phyloP scores from a whole-genome alignment of 2,797 vertebrate species.

The Hapalemur alaotrensis region DNA sequence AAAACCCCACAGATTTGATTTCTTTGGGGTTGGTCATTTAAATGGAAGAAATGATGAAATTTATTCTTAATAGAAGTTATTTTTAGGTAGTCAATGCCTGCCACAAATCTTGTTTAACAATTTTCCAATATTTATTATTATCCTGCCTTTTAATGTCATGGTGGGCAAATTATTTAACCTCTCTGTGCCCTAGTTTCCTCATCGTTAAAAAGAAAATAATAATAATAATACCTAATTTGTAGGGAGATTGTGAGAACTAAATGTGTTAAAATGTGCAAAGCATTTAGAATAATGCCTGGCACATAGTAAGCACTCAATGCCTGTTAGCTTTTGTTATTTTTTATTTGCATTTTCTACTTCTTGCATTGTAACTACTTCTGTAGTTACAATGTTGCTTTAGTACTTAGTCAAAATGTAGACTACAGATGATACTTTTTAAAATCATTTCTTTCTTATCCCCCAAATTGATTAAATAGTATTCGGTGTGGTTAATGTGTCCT shows the following conservation, averaged over 20 bases:
- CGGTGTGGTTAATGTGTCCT: background rate
- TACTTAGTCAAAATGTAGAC: constrained; percentile 1
- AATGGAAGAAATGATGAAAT: constrained; percentile 18
- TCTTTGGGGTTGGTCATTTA: background rate
- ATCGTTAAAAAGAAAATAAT: background rate
- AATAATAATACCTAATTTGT: background rate
- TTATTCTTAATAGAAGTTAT: constrained; percentile 17
- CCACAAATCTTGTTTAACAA: background rate
- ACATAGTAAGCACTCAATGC: background rate
- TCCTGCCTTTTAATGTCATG: background rate
- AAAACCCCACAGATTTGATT: background rate
- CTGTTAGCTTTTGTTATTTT: background rate
- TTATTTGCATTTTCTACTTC: background rate
- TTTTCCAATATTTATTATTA: background rate
- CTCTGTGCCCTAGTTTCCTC: background rate
- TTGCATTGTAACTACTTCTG: background rate
- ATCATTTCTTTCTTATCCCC: background rate
- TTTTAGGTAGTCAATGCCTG: background rate
- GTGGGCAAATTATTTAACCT: background rate
- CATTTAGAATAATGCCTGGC: background rate
- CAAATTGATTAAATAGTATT: background rate
- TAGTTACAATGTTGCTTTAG: background rate
- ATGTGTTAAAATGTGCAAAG: background rate
- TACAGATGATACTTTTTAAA: background rate
- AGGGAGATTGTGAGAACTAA: background rate